Evolutionary conservation across 2,888 invertebrate genomes (phyloP), one percentile per base, ranked within the genome.

Genomic region (Drosophila rubida): DNA sequence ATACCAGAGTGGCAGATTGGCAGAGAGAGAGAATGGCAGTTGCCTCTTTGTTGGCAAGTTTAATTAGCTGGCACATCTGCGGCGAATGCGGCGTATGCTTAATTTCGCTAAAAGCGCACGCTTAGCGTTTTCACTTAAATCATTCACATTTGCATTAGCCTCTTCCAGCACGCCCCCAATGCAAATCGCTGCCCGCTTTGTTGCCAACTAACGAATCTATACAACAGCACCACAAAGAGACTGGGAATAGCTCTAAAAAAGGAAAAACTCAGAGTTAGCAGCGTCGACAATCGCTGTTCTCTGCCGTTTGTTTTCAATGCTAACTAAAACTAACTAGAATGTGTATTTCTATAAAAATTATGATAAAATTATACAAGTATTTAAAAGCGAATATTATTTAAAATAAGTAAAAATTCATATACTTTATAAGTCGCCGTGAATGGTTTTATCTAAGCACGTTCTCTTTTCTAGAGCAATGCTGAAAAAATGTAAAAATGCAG

Each of bases 71-170:
- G 39, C 49, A 46, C 45, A 57, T 64, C 55, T 73, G 74, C 42
- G 74, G 60, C 45, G 23, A 48, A 60, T 60, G 60, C 49, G 87
- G 61, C 83, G 78, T 80, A 74, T 88, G 71, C 84, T 71, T 86
- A 88, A 88, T 88, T 72, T 80, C 44, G 68, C 87, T 83, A 86
- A 81, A 88, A 83, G 87, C 69, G 59, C 68, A 13, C 53, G 44
- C 60, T 63, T 63, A 44, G 50, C 69, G 44, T 48, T 69, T 62
- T 46, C 80, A 76, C 70, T 76, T 80, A 80, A 63, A 78, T 83
- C 74, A 86, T 83, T 74, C 78, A 78, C 80, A 78, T 79, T 67
- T 62, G 73, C 82, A 81, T 79, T 54, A 55, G 65, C 68, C 51
- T 25, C 49, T 57, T 61, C 46, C 75, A 61, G 57, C 42, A 25